A percentile compares a stretch with the other conserved stretches of the same genome.
These are phyloP conservation scores for Philotrypesis tridentata DNA, from an alignment of 1,140 invertebrate species.

Conservation along the genomic window DNA sequence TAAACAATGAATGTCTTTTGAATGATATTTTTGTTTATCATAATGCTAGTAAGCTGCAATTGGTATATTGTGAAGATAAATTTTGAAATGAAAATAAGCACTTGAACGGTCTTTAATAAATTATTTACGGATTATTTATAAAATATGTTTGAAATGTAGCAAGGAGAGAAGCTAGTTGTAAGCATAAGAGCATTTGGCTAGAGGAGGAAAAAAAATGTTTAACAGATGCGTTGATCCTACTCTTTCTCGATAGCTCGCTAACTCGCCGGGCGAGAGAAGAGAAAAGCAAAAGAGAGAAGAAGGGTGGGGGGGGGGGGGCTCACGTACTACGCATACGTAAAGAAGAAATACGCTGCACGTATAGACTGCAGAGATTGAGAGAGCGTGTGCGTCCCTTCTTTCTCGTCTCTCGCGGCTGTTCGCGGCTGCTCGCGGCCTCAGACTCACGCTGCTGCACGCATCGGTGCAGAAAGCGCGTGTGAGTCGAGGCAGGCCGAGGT, in stretches of 20 bases:
- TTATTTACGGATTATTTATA: too few species aligned
- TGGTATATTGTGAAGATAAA: too few species aligned
- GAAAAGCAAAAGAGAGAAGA: neutral
- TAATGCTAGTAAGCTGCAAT: too few species aligned
- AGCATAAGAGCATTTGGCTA: neutral
- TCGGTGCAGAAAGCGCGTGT: too few species aligned
- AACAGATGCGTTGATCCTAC: neutral
- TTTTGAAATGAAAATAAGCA: too few species aligned
- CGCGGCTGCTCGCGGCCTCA: too few species aligned
- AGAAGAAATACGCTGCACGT: neutral
- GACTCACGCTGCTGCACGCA: too few species aligned
- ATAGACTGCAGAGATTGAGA: neutral
- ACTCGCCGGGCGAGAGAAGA: slow-evolving; percentile 36
- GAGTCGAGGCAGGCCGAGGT: slow-evolving; percentile 54
- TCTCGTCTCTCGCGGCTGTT: slow-evolving; percentile 30
- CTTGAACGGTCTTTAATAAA: too few species aligned
- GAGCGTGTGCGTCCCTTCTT: slow-evolving; percentile 45
- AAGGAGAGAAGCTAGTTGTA: slow-evolving; percentile 5
- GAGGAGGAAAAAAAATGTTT: slow-evolving; percentile 14
- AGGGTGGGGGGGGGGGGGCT: too few species aligned
- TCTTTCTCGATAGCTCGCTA: slow-evolving; percentile 31
- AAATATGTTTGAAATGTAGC: too few species aligned
- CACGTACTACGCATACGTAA: slow-evolving; percentile 46
- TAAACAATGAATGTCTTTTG: too few species aligned
- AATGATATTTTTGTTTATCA: too few species aligned